Conservation (phyloP, 2,113 vertebrate genomes). For the Cynocephalus volans region DNA sequence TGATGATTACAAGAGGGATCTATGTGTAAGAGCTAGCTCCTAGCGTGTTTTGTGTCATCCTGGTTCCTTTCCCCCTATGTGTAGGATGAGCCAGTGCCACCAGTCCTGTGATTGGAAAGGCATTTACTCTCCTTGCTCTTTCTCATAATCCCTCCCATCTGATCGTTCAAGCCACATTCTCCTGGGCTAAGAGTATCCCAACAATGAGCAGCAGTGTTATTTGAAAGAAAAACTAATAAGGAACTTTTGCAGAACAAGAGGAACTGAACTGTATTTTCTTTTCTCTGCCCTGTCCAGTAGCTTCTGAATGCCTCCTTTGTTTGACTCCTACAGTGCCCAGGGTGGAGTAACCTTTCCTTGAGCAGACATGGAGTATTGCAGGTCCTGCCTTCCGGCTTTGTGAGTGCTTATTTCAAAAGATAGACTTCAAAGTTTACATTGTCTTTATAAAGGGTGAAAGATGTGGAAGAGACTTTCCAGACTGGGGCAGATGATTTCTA, state of each 20-base stretch:
- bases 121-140: background rate
- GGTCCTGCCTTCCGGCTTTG: background rate
- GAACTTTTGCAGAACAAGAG: slow-evolving; percentile 45
- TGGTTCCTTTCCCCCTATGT: background rate
- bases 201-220: background rate
- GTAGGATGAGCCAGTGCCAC: background rate
- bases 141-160: background rate
- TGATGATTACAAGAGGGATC: background rate
- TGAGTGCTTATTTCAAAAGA: background rate
- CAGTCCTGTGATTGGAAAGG: background rate
- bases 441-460: background rate
- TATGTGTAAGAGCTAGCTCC: background rate
- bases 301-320: slow-evolving; percentile 60
- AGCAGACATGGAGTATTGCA: background rate
- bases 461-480: background rate
- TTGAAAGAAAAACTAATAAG: slow-evolving; percentile 64
- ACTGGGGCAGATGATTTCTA: background rate
- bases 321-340: background rate
- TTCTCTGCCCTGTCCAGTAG: background rate
- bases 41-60: background rate
- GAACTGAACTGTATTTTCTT: slow-evolving; percentile 1
- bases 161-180: background rate
- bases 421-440: background rate
- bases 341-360: background rate
- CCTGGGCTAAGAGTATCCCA: background rate